These are phyloP conservation scores for Orchesella cincta DNA, from an alignment of 1,140 invertebrate species.

Conservation along the genomic window DNA sequence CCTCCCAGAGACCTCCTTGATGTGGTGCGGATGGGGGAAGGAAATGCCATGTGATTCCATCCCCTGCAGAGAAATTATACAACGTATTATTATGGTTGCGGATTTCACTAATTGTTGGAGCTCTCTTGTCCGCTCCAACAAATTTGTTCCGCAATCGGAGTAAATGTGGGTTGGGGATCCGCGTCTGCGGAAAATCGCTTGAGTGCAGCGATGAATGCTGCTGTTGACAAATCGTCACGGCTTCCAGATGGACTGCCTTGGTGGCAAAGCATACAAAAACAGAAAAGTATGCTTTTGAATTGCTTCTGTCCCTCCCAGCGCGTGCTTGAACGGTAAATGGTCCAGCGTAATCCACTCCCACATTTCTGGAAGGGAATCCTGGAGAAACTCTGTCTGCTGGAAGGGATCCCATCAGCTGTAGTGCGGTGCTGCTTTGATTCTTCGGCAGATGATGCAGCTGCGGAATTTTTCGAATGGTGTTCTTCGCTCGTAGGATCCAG, in stretches of 20 bases:
- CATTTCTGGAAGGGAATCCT: background rate
- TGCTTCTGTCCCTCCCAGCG: background rate
- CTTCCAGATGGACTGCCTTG: background rate
- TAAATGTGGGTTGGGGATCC: conserved; percentile 52
- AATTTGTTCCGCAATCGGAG: conserved; percentile 56
- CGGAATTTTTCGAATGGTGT: no score
- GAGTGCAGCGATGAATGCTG: background rate
- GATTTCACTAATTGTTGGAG: no score
- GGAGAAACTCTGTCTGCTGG: no score
- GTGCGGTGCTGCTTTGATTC: no score
- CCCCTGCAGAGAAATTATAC: no score
- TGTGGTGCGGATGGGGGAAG: no score
- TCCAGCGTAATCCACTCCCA: background rate
- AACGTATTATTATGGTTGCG: no score
- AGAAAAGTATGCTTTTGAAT: background rate
- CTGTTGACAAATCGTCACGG: background rate
- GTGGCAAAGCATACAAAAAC: background rate
- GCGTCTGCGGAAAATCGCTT: background rate
- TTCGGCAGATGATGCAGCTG: no score
- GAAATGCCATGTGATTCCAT: no score
- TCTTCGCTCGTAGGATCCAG: conserved; percentile 47
- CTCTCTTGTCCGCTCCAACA: conserved; percentile 54
- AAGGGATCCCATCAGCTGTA: no score
- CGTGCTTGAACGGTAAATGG: background rate
- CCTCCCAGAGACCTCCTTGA: no score